Conservation (phyloP, 2,113 vertebrate species). For the Takifugu bimaculatus region DNA sequence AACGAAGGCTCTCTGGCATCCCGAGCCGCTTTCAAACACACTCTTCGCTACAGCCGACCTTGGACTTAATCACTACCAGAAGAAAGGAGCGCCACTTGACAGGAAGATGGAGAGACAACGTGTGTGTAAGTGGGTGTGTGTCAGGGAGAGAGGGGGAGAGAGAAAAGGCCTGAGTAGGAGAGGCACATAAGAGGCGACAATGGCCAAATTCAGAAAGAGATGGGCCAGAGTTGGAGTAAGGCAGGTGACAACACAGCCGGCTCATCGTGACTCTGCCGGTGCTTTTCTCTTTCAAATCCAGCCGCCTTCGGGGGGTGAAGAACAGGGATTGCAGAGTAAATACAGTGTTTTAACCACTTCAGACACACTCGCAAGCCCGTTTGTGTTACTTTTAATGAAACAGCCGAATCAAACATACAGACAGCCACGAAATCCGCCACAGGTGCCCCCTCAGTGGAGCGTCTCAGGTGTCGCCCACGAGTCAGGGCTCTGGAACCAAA, state of each 20-base stretch:
- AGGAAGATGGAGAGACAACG: constrained; percentile 58
- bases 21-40: constrained; percentile 54
- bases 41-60: constrained; percentile 62
- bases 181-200: constrained; percentile 8
- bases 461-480: constrained; percentile 32
- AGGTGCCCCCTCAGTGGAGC: constrained; percentile 20
- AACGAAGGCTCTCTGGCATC: constrained; percentile 64
- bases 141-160: not conserved
- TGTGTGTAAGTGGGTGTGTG: constrained; percentile 15
- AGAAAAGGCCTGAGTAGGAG: constrained; percentile 2
- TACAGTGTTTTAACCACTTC: not conserved
- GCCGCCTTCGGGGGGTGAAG: too few relatives aligned
- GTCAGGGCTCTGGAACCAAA: constrained; percentile 23
- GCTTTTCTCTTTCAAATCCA: not conserved
- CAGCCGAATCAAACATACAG: not conserved
- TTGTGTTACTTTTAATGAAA: not conserved
- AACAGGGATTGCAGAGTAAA: not conserved
- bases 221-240: constrained; percentile 7
- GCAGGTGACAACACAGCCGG: constrained; percentile 18
- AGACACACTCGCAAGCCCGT: constrained; percentile 1
- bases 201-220: constrained; percentile 5
- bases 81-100: constrained; percentile 60
- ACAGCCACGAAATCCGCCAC: constrained; percentile 23
- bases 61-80: constrained; percentile 71
- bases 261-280: constrained; percentile 22